Evolutionary conservation across 2,797 vertebrate species (phyloP).

Genomic region (Pangasius djambal): DNA sequence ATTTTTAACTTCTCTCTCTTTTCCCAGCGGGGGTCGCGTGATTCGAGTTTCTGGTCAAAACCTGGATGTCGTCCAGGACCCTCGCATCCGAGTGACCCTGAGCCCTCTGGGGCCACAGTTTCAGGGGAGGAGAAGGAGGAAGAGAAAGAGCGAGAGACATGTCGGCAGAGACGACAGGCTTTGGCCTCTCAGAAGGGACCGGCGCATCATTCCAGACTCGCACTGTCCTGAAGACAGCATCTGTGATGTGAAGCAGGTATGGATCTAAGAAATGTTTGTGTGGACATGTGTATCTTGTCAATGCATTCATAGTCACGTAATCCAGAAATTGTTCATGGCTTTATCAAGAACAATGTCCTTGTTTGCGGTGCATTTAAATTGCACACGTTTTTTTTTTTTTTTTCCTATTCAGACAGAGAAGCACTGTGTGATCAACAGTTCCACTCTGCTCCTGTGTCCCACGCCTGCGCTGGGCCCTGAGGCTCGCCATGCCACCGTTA

Average conservation of each 20-base stretch:
- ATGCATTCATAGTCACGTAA: background rate
- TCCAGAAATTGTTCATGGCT: background rate
- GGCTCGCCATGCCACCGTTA: slow-evolving; percentile 70
- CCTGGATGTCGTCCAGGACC: slow-evolving; percentile 92
- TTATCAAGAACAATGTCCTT: background rate
- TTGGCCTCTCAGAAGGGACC: slow-evolving; percentile 69
- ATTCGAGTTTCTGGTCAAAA: slow-evolving; percentile 88
- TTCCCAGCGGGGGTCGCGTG: slow-evolving; percentile 85
- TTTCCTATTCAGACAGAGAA: slow-evolving; percentile 43
- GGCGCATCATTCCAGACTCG: slow-evolving; percentile 81
- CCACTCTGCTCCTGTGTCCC: slow-evolving; percentile 86
- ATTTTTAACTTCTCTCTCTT: background rate
- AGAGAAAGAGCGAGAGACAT: slow-evolving; percentile 34
- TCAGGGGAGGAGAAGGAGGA: slow-evolving; percentile 64
- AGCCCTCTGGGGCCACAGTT: slow-evolving; percentile 74
- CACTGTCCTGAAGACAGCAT: slow-evolving; percentile 76
- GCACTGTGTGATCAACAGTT: slow-evolving; percentile 87
- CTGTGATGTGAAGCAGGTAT: slow-evolving; percentile 80
- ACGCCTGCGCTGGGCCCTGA: slow-evolving; percentile 83
- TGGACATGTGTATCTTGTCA: background rate
- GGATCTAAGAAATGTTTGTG: slow-evolving; percentile 14
- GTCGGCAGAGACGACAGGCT: slow-evolving; percentile 34
- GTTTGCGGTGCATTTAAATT: background rate
- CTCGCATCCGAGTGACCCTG: slow-evolving; percentile 88
- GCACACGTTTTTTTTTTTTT: background rate